Percentiles rank a stretch among this genome's conserved stretches.
Conservation (phyloP, 2,797 vertebrate genomes). For the Clarias pachynema region DNA sequence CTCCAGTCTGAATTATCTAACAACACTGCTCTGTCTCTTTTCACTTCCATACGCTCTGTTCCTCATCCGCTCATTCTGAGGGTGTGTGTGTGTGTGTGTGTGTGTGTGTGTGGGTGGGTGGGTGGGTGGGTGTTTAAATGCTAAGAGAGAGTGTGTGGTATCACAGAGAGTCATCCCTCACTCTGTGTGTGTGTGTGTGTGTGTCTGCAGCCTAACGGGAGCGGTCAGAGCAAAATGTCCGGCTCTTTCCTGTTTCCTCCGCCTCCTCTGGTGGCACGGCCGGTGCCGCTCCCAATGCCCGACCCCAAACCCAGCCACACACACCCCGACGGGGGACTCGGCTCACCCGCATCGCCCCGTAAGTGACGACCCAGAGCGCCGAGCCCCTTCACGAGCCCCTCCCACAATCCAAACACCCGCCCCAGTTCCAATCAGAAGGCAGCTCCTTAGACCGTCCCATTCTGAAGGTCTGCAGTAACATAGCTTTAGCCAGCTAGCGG, state of each 20-base stretch:
- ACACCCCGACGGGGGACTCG: slow-evolving; percentile 86
- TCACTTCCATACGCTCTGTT: slow-evolving; percentile 30
- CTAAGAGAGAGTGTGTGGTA: slow-evolving; percentile 1
- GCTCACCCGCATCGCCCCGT: slow-evolving; percentile 93
- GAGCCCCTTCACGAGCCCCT: slow-evolving; percentile 69
- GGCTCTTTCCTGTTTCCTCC: slow-evolving; percentile 97
- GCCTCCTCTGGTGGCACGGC: slow-evolving; percentile 95
- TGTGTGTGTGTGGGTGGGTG: slow-evolving; percentile 21
- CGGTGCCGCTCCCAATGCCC: slow-evolving; percentile 95
- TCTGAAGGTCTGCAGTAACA: background rate
- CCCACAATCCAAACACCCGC: slow-evolving; percentile 14
- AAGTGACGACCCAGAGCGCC: slow-evolving; percentile 81
- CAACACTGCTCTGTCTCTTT: slow-evolving; percentile 45
- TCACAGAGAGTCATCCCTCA: background rate
- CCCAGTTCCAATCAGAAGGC: slow-evolving; percentile 26
- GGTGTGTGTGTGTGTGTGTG: slow-evolving; percentile 14
- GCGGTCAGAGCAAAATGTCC: slow-evolving; percentile 95
- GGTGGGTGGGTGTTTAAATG: slow-evolving; percentile 14
- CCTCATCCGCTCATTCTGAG: slow-evolving; percentile 23
- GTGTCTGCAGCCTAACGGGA: slow-evolving; percentile 93
- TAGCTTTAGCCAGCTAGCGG: background rate
- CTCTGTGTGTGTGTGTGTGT: slow-evolving; percentile 45
- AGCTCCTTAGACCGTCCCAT: background rate
- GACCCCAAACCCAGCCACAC: slow-evolving; percentile 89
- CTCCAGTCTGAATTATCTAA: slow-evolving; percentile 16